Base-by-base conservation (phyloP, 2,797 vertebrate species). In the Enteromius trimaculatus region DNA sequence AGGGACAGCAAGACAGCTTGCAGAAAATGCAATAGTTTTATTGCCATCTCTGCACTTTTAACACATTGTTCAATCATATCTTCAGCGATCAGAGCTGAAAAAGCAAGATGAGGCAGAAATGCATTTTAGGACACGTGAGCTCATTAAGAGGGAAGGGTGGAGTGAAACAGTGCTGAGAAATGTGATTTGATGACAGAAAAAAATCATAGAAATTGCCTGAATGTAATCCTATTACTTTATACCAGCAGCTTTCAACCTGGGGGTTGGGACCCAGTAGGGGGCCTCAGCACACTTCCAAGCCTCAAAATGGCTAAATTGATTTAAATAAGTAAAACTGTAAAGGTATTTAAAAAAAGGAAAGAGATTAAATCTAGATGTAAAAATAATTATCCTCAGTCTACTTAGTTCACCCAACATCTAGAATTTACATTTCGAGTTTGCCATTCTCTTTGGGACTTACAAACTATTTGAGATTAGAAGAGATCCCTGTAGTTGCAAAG, bases 41-140 rank as follows among this genome's bases (percentile, higher is more conserved):
- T 77, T 72, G 79, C 72, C 60, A 77, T 78, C 77, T n/a, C 66
- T 78, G 68, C 82, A 78, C 78, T 84, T 86, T 84, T 42, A 16
- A 42, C 78, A 26, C 44, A 44, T 7, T 81, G 69, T 72, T 77
- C 68, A 69, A 51, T 78, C 78, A 72, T 81, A 66, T 26, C 29
- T 79, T 84, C 34, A 31, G 64, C 42, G 29, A 17, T 10, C n/a
- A n/a, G 39, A 60, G 53, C 51, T 62, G 49, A 74, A 37, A 74
- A 74, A 65, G 69, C 72, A 66, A 47, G 70, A 58, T 68, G 62
- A 66, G 26, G 78, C 39, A 62, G 51, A 66, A 66, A 77, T 44
- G 42, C 65, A 76, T 76, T 31, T 49, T 29, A 11, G 9, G n/a
- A 51, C 60, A 55, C 13, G 47, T 31, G 37, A 84, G 72, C 21